Evolutionary conservation across 2,888 invertebrate species (phyloP).

Genomic region (Cremastinae sp.): DNA sequence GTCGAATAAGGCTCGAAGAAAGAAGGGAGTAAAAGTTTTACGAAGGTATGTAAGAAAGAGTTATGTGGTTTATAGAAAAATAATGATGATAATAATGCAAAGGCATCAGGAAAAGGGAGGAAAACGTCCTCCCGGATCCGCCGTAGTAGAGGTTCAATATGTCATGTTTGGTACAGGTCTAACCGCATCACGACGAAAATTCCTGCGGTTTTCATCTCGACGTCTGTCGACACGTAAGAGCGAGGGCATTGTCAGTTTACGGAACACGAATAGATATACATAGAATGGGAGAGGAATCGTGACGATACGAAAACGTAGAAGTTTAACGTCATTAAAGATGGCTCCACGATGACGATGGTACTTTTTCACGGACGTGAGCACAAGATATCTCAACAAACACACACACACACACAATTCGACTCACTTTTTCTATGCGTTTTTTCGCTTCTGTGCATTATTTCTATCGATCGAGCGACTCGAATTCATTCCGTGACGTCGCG

Average conservation of each 20-base stretch:
- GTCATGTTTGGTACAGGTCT: constrained; percentile 21
- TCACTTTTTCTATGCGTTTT: no score
- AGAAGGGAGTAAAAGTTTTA: no score
- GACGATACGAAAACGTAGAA: constrained; percentile 32
- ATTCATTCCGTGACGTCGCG: no score
- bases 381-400: neutral
- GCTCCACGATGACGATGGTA: constrained; percentile 16
- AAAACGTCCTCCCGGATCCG: no score
- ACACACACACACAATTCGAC: neutral
- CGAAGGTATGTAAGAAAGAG: no score
- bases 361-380: constrained; percentile 20
- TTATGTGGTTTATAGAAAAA: no score
- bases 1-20: no score
- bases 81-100: no score
- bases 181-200: constrained; percentile 40
- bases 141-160: no score
- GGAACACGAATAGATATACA: constrained; percentile 1
- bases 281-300: constrained; percentile 35
- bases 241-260: neutral
- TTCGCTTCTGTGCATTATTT: no score
- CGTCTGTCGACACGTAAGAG: constrained; percentile 32
- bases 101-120: no score
- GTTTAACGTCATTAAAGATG: constrained; percentile 44
- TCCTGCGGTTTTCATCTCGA: constrained; percentile 31
- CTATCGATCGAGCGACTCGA: no score